Evolutionary conservation across 1,140 invertebrate genomes (phyloP).

Genomic region (Tetragnatha versicolor): DNA sequence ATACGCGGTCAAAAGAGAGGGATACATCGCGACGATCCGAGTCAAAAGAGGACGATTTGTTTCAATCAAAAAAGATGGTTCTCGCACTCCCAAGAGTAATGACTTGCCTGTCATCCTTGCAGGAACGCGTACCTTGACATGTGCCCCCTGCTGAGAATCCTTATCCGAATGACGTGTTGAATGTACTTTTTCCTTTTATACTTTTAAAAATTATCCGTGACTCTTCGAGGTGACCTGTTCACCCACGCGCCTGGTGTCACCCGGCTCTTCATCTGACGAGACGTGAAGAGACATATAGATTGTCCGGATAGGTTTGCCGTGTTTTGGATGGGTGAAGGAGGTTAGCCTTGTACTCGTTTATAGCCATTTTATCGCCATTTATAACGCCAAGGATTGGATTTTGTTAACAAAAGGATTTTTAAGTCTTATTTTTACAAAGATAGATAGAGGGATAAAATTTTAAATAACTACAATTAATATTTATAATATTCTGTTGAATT

Average conservation of each 20-base stretch:
- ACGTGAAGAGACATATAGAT: slow-evolving; percentile 4
- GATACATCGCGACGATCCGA: too few species aligned
- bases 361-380: neutral
- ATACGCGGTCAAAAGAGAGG: neutral
- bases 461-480: too few species aligned
- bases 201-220: slow-evolving; percentile 22
- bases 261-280: slow-evolving; percentile 18
- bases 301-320: slow-evolving; percentile 36
- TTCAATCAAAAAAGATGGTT: slow-evolving; percentile 36
- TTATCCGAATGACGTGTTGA: slow-evolving; percentile 27
- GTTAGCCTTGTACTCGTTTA: neutral
- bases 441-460: too few species aligned
- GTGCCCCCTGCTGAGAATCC: slow-evolving; percentile 32
- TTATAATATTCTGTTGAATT: too few species aligned
- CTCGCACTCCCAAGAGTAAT: slow-evolving; percentile 36
- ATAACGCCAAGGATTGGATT: neutral
- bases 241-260: slow-evolving; percentile 44
- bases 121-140: slow-evolving; percentile 33
- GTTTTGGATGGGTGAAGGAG: neutral
- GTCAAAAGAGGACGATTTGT: slow-evolving; percentile 42
- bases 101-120: slow-evolving; percentile 37
- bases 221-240: slow-evolving; percentile 45
- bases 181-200: neutral
- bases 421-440: too few species aligned
- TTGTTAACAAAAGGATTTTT: too few species aligned